Base-by-base conservation (phyloP, 2,113 vertebrate species). In the Salvator merianae region DNA sequence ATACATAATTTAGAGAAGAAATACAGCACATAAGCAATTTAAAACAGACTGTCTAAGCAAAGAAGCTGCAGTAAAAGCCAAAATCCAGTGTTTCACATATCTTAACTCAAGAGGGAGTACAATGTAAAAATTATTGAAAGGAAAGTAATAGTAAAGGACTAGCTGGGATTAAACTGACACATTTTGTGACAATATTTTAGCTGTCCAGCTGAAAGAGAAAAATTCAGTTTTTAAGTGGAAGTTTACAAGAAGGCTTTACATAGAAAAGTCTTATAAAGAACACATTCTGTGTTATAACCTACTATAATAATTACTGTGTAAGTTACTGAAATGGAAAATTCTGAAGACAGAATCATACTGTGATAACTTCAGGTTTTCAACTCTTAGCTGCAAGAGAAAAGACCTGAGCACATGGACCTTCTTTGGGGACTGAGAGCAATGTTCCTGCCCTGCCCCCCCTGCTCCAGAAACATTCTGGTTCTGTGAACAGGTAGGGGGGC, bases 91-190 rank as follows among this genome's bases (percentile, higher is more conserved):
- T 73, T 62, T 20, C 34, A 81, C 40, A 40, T 53, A 34, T 14
- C 43, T n/a, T 36, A 16, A 69, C 34, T 77, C 40, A 69, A 30
- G n/a, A 3, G 50, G 65, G 81, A 47, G 16, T 26, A 30, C 14
- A 69, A 70, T 62, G 55, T 34, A 81, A 20, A 4, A 59, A 24
- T 47, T 70, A 34, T n/a, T 69, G 24, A 10, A 24, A 50, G 10
- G 50, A 47, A 78, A 84, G 2, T 16, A 38, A 30, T 30, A 59
- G 22, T 62, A 65, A 88, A 84, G 72, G 30, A 32, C 63, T 84
- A 83, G n/a, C 22, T 80, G 70, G 16, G 70, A 50, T 20, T 79
- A 65, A 86, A 83, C 2, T 59, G 75, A 84, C 32, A 43, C 2
- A 32, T 55, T 77, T 5, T 13, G 70, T 30, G 12, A 26, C 12